Conservation (phyloP, 2,113 vertebrate species). For the Pluvialis apricaria region DNA sequence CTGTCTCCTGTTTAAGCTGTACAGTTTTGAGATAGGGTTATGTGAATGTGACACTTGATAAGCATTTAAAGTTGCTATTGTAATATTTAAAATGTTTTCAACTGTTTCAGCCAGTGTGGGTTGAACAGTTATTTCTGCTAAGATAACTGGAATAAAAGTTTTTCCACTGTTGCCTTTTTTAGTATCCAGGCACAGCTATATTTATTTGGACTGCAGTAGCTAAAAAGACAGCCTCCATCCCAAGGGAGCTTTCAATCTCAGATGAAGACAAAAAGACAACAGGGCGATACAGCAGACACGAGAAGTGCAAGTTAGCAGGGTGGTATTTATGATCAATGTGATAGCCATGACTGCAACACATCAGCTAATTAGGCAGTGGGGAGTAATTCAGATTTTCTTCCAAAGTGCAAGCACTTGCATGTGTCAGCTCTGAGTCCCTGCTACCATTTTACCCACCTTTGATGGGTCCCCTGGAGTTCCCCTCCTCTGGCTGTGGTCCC, state of each 20-base stretch:
- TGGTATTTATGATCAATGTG: neutral
- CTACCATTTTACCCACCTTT: neutral
- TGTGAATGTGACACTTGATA: neutral
- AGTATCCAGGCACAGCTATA: neutral
- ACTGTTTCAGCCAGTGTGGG: neutral
- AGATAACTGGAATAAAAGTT: neutral
- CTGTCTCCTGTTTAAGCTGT: neutral
- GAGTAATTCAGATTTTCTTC: conserved; percentile 32
- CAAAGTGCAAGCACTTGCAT: neutral
- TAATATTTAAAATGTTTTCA: neutral
- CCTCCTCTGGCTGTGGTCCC: neutral
- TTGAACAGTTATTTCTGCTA: neutral
- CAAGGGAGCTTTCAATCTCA: neutral
- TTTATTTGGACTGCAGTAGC: neutral
- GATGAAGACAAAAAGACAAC: neutral
- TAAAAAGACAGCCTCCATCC: neutral
- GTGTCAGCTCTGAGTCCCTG: neutral
- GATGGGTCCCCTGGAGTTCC: neutral
- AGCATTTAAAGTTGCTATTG: neutral
- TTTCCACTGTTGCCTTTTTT: neutral
- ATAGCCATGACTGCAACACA: neutral
- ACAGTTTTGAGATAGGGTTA: neutral
- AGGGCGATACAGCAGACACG: neutral
- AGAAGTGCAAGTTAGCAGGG: neutral
- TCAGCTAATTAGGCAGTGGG: conserved; percentile 29